Conservation (phyloP, 2,888 invertebrate genomes). For the Mycalesis mineus region DNA sequence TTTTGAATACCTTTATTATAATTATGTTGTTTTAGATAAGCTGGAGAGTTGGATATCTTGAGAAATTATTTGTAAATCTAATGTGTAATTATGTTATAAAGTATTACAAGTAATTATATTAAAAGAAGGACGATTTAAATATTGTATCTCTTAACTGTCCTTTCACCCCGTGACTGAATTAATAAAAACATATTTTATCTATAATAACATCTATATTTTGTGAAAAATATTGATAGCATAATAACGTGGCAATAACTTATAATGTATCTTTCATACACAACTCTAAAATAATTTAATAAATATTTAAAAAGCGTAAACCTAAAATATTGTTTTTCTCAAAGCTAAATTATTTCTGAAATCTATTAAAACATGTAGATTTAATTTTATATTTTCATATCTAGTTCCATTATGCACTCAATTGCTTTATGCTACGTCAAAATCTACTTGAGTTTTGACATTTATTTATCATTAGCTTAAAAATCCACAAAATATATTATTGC, state of each 20-base stretch:
- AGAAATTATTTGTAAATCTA: conserved; percentile 77
- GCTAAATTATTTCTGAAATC: neutral
- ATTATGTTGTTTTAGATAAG: conserved; percentile 64
- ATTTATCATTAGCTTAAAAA: neutral
- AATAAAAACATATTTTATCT: conserved; percentile 24
- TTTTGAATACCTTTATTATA: conserved; percentile 51
- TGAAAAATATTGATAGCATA: conserved; percentile 20
- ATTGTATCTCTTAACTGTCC: conserved; percentile 43
- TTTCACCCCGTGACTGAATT: conserved; percentile 23
- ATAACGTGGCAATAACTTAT: conserved; percentile 20
- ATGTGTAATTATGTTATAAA: conserved; percentile 77
- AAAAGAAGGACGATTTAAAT: conserved; percentile 74
- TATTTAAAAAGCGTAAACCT: conserved; percentile 19
- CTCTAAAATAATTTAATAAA: conserved; percentile 22
- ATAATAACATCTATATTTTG: conserved; percentile 26
- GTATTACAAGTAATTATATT: conserved; percentile 76
- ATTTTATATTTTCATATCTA: too few relatives aligned
- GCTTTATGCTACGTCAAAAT: neutral
- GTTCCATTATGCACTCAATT: too few relatives aligned
- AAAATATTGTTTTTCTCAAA: conserved; percentile 22
- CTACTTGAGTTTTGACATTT: neutral
- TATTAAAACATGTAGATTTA: neutral
- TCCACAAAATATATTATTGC: conserved; percentile 13
- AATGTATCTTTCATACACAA: conserved; percentile 22
- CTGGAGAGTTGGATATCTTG: conserved; percentile 72